These are phyloP conservation scores for Tenthredo scrophulariae DNA, from an alignment of 2,888 invertebrate genomes.

Conservation along the genomic window DNA sequence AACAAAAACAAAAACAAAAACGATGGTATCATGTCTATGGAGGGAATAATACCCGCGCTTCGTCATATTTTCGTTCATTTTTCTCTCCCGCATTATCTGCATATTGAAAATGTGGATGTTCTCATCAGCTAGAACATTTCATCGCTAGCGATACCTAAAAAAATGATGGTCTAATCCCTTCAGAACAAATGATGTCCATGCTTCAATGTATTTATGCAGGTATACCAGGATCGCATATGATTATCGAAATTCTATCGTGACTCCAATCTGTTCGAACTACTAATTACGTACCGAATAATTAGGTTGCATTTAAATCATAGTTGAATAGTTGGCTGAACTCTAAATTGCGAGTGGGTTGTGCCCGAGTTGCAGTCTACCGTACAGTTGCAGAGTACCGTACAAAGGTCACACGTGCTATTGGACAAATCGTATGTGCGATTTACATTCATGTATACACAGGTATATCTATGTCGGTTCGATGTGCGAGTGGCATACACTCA, in stretches of 20 bases:
- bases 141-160: neutral
- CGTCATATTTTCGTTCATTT: neutral
- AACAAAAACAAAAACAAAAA: too few relatives aligned
- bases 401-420: neutral
- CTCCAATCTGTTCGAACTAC: conserved; percentile 12
- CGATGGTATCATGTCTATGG: neutral
- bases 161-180: neutral
- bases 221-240: neutral
- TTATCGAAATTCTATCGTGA: neutral
- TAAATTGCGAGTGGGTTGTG: conserved; percentile 30
- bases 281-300: conserved; percentile 19
- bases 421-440: conserved; percentile 25
- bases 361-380: neutral
- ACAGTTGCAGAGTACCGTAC: too few relatives aligned
- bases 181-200: neutral
- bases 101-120: neutral
- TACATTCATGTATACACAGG: neutral
- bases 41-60: neutral
- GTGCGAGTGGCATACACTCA: neutral
- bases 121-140: neutral
- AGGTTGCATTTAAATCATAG: conserved; percentile 21
- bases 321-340: conserved; percentile 32
- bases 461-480: neutral
- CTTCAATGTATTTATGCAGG: neutral
- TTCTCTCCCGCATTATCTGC: neutral